phyloP scores from a whole-genome alignment of 2,888 invertebrate species.

The Meiosimyza platycephala region DNA sequence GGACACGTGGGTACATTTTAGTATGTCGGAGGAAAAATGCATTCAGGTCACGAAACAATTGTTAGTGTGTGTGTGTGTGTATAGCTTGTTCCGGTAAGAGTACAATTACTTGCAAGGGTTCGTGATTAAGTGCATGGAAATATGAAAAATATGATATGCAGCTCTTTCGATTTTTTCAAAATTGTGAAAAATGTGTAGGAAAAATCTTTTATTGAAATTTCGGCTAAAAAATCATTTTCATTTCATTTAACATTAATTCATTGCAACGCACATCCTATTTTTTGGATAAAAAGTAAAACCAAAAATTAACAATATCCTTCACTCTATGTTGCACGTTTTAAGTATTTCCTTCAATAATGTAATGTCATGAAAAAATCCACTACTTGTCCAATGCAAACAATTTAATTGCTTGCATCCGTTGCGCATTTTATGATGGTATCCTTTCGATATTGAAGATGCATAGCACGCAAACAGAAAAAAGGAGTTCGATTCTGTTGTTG shows the following conservation, averaged over 20 bases:
- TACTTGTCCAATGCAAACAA: conserved; percentile 47
- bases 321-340: conserved; percentile 18
- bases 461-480: no score
- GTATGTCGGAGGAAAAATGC: conserved; percentile 17
- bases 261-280: no score
- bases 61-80: background rate
- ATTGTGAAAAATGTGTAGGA: no score
- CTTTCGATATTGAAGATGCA: conserved; percentile 44
- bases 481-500: no score
- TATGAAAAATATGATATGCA: background rate
- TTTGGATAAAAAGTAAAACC: no score
- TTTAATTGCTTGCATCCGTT: conserved; percentile 51
- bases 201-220: no score
- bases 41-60: conserved; percentile 25
- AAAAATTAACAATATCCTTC: background rate
- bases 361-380: background rate
- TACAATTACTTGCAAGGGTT: conserved; percentile 16
- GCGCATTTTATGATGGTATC: conserved; percentile 50
- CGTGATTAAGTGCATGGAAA: conserved; percentile 22
- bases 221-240: no score
- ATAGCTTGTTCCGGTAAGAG: background rate
- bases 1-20: conserved; percentile 21
- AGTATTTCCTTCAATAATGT: conserved; percentile 3
- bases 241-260: no score
- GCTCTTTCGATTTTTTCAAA: no score